Evolutionary conservation across 2,888 invertebrate genomes (phyloP), one percentile per base, ranked within the genome.

Genomic region (Caenorhabditis zanzibari): DNA sequence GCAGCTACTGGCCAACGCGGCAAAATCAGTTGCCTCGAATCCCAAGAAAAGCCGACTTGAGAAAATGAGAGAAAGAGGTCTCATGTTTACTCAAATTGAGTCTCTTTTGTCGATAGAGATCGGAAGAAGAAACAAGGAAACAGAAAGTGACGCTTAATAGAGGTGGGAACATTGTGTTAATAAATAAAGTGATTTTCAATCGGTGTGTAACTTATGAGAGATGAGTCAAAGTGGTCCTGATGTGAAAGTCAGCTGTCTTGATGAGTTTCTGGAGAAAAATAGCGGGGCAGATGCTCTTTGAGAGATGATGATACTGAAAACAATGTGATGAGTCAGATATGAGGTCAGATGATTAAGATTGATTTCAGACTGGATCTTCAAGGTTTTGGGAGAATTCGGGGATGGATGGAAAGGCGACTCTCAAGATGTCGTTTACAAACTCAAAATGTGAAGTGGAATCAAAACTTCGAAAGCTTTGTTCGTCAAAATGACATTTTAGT

Each of bases 1-100:
- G n/a, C 22, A n/a, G 44, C 66, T 26, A 19, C 32, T 22, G 38
- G 44, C 56, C 64, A 76, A 56, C 59, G 68, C 54, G 74, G 66
- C 19, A 54, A 47, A 41, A 75, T 63, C 73, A 38, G 49, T 63
- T 73, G 47, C 35, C 41, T 63, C 44, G 26, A 14, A 38, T 44
- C 19, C 24, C 14, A 44, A 10, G 44, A 56, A 47, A 71, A 32
- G 71, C 71, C 72, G 52, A 22, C 61, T 26, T 4, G 44, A 44
- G 44, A 44, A 47, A n/a, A n/a, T n/a, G n/a, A n/a, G n/a, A n/a
- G n/a, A n/a, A n/a, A n/a, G n/a, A 28, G 49, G 64, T 56, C 73
- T 44, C 35, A 47, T 76, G 76, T 76, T 76, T 76, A 61, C 76
- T 68, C 64, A 74, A 74, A 52, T 22, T 44, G 64, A 74, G 74